Conservation (phyloP, 1,140 invertebrate species). For the Cotesia vestalis region DNA sequence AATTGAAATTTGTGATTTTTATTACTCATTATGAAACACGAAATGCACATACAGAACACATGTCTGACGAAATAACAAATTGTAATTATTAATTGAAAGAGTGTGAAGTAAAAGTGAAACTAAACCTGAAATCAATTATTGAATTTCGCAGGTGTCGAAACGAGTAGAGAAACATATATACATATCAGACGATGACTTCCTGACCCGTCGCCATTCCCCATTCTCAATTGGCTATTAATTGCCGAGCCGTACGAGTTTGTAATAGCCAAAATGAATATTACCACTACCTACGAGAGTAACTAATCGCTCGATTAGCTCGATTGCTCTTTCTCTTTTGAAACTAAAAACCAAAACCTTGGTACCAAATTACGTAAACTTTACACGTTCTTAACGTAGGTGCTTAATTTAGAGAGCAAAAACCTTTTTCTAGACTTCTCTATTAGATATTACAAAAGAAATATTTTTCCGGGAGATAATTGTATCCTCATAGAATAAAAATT, state of each 20-base stretch:
- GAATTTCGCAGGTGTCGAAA: conserved; percentile 35
- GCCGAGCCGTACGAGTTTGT: conserved; percentile 20
- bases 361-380: not conserved
- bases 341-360: too few species aligned
- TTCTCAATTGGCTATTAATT: conserved; percentile 52
- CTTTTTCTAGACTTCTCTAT: too few species aligned
- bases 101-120: conserved; percentile 6
- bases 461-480: too few species aligned
- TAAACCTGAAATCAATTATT: conserved; percentile 5
- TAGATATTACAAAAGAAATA: too few species aligned
- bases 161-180: conserved; percentile 5
- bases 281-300: conserved; percentile 5
- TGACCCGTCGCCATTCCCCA: conserved; percentile 42
- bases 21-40: too few species aligned
- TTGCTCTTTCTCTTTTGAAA: too few species aligned
- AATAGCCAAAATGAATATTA: not conserved
- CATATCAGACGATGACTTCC: conserved; percentile 49
- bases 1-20: too few species aligned
- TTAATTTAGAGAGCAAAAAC: too few species aligned
- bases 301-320: not conserved
- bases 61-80: too few species aligned
- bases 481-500: too few species aligned
- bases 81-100: not conserved
- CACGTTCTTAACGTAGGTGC: too few species aligned
- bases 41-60: too few species aligned